A percentile compares a stretch with the other conserved stretches of the same genome.
Conservation (phyloP, 2,888 invertebrate species). For the Tinea pellionella region DNA sequence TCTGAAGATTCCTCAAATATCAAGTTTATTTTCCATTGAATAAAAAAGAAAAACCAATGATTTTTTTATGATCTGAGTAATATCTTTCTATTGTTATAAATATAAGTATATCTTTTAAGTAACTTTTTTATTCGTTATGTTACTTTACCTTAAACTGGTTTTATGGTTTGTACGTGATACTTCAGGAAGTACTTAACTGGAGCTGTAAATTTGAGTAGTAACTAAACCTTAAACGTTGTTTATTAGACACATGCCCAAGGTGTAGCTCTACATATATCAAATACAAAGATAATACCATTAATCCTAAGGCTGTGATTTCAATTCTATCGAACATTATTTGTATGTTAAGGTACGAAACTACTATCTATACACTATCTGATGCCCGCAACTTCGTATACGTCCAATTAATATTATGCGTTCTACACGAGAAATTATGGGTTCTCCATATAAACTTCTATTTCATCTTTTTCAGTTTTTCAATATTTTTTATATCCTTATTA, state of each 20-base stretch:
- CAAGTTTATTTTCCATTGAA: too few relatives aligned
- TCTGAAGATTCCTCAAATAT: too few relatives aligned
- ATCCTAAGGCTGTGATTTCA: neutral
- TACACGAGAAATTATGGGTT: too few relatives aligned
- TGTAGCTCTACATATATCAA: neutral
- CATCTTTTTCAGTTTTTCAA: too few relatives aligned
- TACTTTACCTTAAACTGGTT: constrained; percentile 45
- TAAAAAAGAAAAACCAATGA: too few relatives aligned
- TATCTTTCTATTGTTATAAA: neutral
- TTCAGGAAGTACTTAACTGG: constrained; percentile 20
- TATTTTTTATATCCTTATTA: too few relatives aligned
- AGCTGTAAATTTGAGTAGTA: constrained; percentile 19
- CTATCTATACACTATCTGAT: too few relatives aligned
- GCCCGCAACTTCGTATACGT: too few relatives aligned
- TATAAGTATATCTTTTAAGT: neutral
- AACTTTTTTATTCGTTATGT: constrained; percentile 20
- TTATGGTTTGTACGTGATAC: constrained; percentile 56
- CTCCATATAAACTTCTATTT: too few relatives aligned
- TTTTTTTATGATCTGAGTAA: too few relatives aligned
- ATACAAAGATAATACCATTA: neutral
- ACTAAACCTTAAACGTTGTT: constrained; percentile 9
- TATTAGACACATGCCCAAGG: neutral
- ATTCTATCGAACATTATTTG: neutral
- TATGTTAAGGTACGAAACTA: neutral
- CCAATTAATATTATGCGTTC: too few relatives aligned